Evolutionary conservation across 2,113 vertebrate genomes (phyloP).

Genomic region (Noctilio leporinus): DNA sequence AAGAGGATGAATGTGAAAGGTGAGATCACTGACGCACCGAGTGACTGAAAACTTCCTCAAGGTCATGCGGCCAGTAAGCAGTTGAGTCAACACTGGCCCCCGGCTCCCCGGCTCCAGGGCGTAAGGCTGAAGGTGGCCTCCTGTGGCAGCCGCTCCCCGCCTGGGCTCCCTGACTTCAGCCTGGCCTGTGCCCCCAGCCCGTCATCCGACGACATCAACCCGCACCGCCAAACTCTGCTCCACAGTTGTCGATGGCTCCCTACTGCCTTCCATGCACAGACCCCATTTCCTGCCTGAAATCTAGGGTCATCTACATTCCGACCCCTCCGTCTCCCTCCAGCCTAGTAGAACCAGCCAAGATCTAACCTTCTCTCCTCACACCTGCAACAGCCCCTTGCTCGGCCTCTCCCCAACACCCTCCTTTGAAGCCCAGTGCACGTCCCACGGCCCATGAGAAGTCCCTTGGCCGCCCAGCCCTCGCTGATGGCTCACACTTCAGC

Average conservation of each 20-base stretch:
- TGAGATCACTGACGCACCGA: accelerated
- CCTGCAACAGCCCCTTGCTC: too few species aligned
- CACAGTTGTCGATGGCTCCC: not conserved
- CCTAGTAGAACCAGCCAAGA: not conserved
- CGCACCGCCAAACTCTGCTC: not conserved
- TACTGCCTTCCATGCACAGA: not conserved
- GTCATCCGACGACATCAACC: accelerated
- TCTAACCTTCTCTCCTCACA: not conserved
- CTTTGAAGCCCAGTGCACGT: not conserved
- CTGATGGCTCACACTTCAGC: not conserved
- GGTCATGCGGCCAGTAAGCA: not conserved
- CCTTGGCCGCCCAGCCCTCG: not conserved
- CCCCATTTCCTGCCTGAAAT: accelerated
- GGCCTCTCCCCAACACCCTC: not conserved
- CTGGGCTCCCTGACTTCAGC: not conserved
- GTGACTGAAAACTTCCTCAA: not conserved
- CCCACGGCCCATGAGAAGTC: not conserved
- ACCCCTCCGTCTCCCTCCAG: not conserved
- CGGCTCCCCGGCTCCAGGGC: not conserved
- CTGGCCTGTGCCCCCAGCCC: not conserved
- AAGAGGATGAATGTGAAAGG: not conserved
- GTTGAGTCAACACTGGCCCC: not conserved
- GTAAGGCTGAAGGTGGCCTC: not conserved
- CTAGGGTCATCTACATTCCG: accelerated
- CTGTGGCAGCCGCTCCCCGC: not conserved